Base-by-base conservation (phyloP, 2,797 vertebrate species). In the Pipistrellus pipistrellus region DNA sequence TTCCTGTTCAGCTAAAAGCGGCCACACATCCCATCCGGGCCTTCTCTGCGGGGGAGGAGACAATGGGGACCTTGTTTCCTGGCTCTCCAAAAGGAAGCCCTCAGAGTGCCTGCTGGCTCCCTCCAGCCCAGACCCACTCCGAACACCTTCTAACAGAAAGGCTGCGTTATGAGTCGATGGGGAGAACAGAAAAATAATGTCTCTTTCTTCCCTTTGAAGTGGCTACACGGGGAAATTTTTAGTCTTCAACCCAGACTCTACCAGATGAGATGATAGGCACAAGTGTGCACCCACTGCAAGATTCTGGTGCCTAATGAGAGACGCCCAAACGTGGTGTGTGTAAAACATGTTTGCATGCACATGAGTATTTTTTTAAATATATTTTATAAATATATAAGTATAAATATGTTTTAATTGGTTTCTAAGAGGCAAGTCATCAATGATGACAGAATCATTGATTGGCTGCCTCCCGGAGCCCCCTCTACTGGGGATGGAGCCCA, bases 1-100 rank as follows among this genome's bases (percentile, higher is more conserved):
- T 98, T 98, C 98, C 98, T 97, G 17, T 88, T 92, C 89, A 95
- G 96, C 97, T 98, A 95, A 96, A 97, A 97, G 95, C 97, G 97
- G 98, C 98, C 97, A 91, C 84, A 90, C 84, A 90, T 97, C 96
- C 98, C 96, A 97, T 91, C 94, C 95, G 51, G 92, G 89, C 87
- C 96, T 95, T 96, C 98, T 97, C 96, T 97, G 97, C 81, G 83
- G 93, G 97, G 97, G 85, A 97, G 94, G 95, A 97, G 44, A 98
- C 98, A 98, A 98, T 94, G 38, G 64, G 85, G 84, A 91, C 95
- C 97, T 90, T 96, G 97, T 94, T 84, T 94, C 55, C 93, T n/a
- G 4, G 77, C 88, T 96, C 97, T 76, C 62, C 53, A 62, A 85
- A 94, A 57, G 66, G 38, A 46, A 92, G 48, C 73, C 53, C 85